These are phyloP conservation scores for Aphidius colemani DNA, from an alignment of 2,888 invertebrate species.

Conservation along the genomic window DNA sequence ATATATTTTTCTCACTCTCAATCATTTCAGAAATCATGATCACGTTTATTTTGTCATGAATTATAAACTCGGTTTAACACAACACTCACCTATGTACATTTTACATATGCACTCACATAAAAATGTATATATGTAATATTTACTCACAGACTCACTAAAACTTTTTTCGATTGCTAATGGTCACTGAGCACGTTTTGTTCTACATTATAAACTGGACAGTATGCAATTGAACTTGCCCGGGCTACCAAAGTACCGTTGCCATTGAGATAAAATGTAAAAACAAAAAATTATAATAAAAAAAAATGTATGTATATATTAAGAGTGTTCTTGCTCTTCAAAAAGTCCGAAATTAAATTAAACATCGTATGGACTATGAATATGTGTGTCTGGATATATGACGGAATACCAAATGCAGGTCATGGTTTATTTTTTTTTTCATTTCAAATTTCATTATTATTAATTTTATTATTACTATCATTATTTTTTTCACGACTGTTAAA, in stretches of 20 bases:
- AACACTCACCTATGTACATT: neutral
- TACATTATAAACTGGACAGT: constrained; percentile 39
- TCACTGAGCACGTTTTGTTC: constrained; percentile 47
- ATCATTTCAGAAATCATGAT: too few relatives aligned
- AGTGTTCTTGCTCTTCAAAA: too few relatives aligned
- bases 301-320: neutral
- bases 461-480: too few relatives aligned
- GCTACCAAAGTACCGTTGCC: constrained; percentile 16
- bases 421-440: too few relatives aligned
- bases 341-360: too few relatives aligned
- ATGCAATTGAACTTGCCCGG: constrained; percentile 11
- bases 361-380: too few relatives aligned
- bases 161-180: constrained; percentile 29
- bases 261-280: constrained; percentile 2
- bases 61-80: neutral
- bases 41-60: too few relatives aligned
- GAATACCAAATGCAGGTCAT: too few relatives aligned
- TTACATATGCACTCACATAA: neutral
- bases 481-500: too few relatives aligned
- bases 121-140: neutral
- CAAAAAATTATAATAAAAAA: neutral
- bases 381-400: too few relatives aligned
- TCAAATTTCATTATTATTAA: too few relatives aligned
- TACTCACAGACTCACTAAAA: neutral
- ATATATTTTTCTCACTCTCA: too few relatives aligned